Conservation (phyloP, 2,888 invertebrate species). For the Dryococelus australis region DNA sequence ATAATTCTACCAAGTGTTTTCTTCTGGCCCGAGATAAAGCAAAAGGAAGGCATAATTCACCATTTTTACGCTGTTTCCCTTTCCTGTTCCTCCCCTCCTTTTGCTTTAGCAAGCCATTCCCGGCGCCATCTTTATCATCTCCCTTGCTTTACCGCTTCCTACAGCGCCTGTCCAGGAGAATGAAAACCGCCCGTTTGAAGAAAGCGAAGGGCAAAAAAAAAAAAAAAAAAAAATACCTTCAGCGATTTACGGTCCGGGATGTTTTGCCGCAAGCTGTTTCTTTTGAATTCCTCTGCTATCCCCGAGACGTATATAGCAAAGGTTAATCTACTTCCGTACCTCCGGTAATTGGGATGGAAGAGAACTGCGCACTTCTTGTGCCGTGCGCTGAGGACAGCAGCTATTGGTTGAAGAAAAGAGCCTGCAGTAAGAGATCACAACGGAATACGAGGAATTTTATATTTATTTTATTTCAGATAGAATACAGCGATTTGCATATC, state of each 20-base stretch:
- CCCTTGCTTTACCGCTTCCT: constrained; percentile 31
- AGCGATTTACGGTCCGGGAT: neutral
- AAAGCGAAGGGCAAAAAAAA: neutral
- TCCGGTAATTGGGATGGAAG: neutral
- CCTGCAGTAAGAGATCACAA: neutral
- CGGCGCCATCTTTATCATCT: constrained; percentile 26
- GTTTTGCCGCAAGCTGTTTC: constrained; percentile 25
- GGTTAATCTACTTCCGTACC: neutral
- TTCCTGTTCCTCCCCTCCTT: constrained; percentile 17
- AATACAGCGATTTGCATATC: too few relatives aligned
- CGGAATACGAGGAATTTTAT: neutral
- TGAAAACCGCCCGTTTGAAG: neutral
- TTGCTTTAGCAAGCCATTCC: neutral
- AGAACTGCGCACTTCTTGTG: neutral
- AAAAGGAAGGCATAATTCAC: constrained; percentile 27
- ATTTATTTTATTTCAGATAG: too few relatives aligned
- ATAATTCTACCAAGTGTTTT: constrained; percentile 16
- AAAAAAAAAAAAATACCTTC: neutral
- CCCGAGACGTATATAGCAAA: neutral
- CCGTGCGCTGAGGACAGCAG: neutral
- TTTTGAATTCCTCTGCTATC: neutral
- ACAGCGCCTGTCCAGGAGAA: neutral
- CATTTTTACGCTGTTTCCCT: constrained; percentile 19
- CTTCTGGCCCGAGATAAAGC: neutral
- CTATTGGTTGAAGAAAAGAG: neutral